These are phyloP conservation scores for Drosophila kurseongensis DNA, from an alignment of 1,140 invertebrate species.

Conservation along the genomic window DNA sequence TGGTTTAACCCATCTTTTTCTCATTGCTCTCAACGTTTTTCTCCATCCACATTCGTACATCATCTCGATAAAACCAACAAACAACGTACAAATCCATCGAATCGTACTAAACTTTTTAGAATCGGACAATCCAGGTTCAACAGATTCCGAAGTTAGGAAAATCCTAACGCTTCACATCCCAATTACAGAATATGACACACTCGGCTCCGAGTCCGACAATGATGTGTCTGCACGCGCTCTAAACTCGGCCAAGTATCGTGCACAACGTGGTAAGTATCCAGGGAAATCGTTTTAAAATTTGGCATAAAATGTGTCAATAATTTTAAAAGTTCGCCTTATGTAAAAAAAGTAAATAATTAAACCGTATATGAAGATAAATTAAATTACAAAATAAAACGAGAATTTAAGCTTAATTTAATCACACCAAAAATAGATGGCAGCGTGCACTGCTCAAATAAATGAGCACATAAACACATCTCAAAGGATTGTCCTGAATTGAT, in stretches of 20 bases:
- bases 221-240: slow-evolving; percentile 87
- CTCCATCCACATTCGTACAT: slow-evolving; percentile 56
- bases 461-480: too few species aligned
- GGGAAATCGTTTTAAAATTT: neutral
- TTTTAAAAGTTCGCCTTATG: neutral
- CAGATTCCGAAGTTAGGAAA: slow-evolving; percentile 94
- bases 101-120: slow-evolving; percentile 88
- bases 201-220: slow-evolving; percentile 90
- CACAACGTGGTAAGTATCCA: slow-evolving; percentile 85
- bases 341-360: too few species aligned
- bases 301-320: neutral
- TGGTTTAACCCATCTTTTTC: slow-evolving; percentile 38
- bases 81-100: slow-evolving; percentile 77
- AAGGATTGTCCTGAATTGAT: too few species aligned
- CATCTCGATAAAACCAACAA: slow-evolving; percentile 61
- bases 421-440: too few species aligned
- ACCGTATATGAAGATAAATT: too few species aligned
- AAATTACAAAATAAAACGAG: too few species aligned
- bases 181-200: slow-evolving; percentile 94
- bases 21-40: slow-evolving; percentile 54
- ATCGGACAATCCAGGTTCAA: slow-evolving; percentile 93
- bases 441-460: too few species aligned
- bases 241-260: slow-evolving; percentile 87
- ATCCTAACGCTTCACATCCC: slow-evolving; percentile 94
- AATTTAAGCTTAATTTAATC: too few species aligned